A percentile compares a stretch with the other conserved stretches of the same genome.
Conservation (phyloP, 2,113 vertebrate genomes). For the Mirza zaza region DNA sequence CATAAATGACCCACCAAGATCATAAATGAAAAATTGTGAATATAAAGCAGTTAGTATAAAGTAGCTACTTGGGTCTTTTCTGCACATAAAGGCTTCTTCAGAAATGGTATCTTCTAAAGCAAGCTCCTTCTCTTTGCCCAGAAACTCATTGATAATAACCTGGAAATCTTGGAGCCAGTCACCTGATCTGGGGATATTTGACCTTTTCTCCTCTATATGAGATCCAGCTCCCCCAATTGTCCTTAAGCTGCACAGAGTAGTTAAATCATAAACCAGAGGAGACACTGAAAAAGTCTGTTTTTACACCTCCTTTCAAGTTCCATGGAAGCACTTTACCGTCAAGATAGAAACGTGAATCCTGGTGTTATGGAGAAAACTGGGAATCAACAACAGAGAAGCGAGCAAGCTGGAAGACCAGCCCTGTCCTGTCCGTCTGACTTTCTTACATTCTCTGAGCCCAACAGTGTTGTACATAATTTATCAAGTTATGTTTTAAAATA, state of each 20-base stretch:
- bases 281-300: background rate
- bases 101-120: background rate
- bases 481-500: background rate
- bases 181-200: background rate
- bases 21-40: background rate
- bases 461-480: background rate
- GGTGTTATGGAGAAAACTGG: background rate
- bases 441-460: background rate
- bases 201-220: background rate
- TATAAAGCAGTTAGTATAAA: background rate
- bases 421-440: background rate
- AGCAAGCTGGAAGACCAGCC: background rate
- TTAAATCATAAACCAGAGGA: background rate
- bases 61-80: accelerated
- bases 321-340: background rate
- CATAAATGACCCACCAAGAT: background rate
- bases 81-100: background rate
- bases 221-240: background rate
- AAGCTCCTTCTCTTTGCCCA: background rate
- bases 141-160: background rate
- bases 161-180: background rate
- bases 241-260: background rate
- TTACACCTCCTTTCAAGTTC: background rate
- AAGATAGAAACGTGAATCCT: background rate
- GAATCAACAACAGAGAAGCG: background rate